These are phyloP conservation scores for Leiothrix lutea DNA, from an alignment of 2,113 vertebrate species.

Conservation along the genomic window DNA sequence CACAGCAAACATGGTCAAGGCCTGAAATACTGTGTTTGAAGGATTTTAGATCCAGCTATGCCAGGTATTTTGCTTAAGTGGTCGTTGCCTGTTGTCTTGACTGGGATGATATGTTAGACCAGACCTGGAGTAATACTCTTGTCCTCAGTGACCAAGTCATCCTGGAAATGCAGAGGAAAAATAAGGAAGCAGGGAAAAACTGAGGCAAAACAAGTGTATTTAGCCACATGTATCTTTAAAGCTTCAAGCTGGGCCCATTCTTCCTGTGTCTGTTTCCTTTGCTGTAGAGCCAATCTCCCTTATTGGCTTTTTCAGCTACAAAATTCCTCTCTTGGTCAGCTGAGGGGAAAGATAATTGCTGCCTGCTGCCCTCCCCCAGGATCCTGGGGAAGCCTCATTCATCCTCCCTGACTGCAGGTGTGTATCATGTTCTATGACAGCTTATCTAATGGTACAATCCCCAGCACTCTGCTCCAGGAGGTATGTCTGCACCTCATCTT, in stretches of 20 bases:
- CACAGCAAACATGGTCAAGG: fast-evolving
- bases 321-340: background rate
- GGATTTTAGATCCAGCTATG: background rate
- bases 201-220: background rate
- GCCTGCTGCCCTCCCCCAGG: background rate
- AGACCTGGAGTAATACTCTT: background rate
- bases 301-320: background rate
- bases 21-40: background rate
- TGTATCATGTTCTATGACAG: background rate
- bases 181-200: background rate
- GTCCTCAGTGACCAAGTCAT: background rate
- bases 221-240: background rate
- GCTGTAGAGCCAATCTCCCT: background rate
- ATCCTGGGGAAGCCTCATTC: background rate
- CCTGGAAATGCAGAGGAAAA: background rate
- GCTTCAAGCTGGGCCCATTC: background rate
- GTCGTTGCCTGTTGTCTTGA: background rate
- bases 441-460: fast-evolving
- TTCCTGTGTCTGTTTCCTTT: background rate
- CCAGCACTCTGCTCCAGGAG: fast-evolving
- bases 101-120: background rate
- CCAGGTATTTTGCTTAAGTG: background rate
- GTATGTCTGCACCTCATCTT: background rate
- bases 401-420: background rate
- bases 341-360: too few relatives aligned